Percentiles rank a stretch among this genome's conserved stretches.
Conservation (phyloP, 2,888 invertebrate genomes). For the Cistogaster globosa region DNA sequence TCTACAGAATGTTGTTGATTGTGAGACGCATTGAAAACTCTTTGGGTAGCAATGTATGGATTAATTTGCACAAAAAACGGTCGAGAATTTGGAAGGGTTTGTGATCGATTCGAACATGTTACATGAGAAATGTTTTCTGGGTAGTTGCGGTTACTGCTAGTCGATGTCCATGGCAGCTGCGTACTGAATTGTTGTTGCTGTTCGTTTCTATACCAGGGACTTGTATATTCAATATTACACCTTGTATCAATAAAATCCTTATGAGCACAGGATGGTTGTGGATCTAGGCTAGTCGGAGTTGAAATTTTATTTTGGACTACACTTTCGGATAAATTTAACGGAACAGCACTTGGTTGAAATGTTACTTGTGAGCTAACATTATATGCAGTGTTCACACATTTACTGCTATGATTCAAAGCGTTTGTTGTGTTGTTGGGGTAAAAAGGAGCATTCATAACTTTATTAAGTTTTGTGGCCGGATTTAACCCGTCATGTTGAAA, state of each 20-base stretch:
- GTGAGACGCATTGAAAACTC: conserved; percentile 76
- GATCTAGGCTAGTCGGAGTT: conserved; percentile 70
- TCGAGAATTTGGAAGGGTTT: conserved; percentile 74
- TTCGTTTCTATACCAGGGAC: conserved; percentile 75
- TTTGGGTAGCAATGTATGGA: conserved; percentile 72
- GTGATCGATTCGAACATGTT: conserved; percentile 74
- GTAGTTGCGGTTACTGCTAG: conserved; percentile 64
- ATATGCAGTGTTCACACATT: conserved; percentile 60
- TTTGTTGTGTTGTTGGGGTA: conserved; percentile 70
- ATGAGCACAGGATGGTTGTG: conserved; percentile 60
- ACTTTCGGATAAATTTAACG: conserved; percentile 28
- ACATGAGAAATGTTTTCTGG: conserved; percentile 65
- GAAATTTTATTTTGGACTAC: conserved; percentile 33
- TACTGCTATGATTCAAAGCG: conserved; percentile 67
- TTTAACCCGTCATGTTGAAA: conserved; percentile 65
- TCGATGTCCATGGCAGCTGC: conserved; percentile 56
- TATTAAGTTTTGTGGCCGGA: conserved; percentile 66
- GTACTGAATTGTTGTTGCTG: conserved; percentile 59
- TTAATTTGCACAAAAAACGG: conserved; percentile 72
- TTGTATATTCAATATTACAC: conserved; percentile 75
- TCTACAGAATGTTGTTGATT: conserved; percentile 64
- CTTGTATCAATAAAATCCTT: conserved; percentile 67
- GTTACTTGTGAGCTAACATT: conserved; percentile 45
- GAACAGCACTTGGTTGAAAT: conserved; percentile 11
- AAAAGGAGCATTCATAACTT: conserved; percentile 70